phyloP scores from a whole-genome alignment of 2,113 vertebrate genomes.

The Propithecus coquereli region DNA sequence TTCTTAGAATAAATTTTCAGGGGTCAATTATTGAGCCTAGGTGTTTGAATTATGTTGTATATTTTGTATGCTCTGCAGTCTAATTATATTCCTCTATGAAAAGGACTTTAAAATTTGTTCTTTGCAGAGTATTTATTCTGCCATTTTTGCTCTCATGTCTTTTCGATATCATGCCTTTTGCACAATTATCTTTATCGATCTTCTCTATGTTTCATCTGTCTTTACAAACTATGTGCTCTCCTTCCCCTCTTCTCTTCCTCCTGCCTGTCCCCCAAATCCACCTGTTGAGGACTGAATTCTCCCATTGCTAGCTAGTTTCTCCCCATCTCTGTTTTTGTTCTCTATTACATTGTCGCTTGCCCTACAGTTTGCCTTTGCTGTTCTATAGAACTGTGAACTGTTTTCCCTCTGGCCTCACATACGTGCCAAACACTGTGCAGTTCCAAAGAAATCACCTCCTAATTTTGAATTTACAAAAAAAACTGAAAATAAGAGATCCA shows the following conservation, averaged over 20 bases:
- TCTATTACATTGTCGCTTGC: neutral
- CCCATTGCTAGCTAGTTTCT: no score
- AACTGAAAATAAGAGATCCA: neutral
- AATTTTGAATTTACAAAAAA: neutral
- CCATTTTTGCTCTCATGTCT: neutral
- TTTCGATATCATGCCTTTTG: neutral
- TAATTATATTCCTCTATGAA: neutral
- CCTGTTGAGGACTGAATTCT: neutral
- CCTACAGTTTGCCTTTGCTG: rapidly evolving
- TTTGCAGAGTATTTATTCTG: neutral
- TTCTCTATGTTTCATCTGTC: neutral
- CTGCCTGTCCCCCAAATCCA: neutral
- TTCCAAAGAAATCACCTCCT: neutral
- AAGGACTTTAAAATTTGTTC: neutral
- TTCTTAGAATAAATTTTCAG: neutral
- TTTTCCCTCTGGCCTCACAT: rapidly evolving
- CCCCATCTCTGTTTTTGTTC: neutral
- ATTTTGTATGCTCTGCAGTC: neutral
- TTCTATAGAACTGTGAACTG: neutral
- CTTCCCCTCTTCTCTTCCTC: neutral
- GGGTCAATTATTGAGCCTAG: neutral
- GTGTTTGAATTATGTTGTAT: neutral
- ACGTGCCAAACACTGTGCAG: neutral
- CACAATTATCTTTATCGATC: neutral
- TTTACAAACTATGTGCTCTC: rapidly evolving